Evolutionary conservation across 2,888 invertebrate species (phyloP).

Genomic region (Hemicrepidius hirtus): DNA sequence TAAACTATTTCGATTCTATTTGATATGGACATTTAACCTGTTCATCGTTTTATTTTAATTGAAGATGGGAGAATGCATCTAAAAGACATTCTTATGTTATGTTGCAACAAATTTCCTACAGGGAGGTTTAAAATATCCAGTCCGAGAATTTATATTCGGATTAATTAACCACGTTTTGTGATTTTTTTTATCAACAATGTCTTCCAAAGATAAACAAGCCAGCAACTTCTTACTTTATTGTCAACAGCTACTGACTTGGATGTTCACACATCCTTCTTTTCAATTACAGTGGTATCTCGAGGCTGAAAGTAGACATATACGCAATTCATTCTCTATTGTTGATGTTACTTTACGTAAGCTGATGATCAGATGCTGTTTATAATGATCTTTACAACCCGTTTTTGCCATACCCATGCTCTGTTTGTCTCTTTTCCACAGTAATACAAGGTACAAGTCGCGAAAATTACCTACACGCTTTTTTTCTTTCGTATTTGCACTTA

Average conservation of each 20-base stretch:
- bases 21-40: constrained; percentile 22
- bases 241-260: constrained; percentile 26
- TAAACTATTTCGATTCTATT: constrained; percentile 31
- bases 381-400: constrained; percentile 3
- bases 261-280: constrained; percentile 47
- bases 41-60: constrained; percentile 11
- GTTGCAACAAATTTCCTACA: too few species aligned
- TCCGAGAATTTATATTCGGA: too few species aligned
- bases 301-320: constrained; percentile 31
- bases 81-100: neutral
- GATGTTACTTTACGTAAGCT: constrained; percentile 30
- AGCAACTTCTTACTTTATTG: constrained; percentile 23
- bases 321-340: constrained; percentile 43
- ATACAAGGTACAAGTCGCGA: neutral
- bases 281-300: constrained; percentile 42
- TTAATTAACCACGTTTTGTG: too few species aligned
- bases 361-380: constrained; percentile 28
- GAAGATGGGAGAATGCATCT: neutral
- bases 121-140: too few species aligned
- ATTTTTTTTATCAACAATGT: too few species aligned
- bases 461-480: constrained; percentile 20
- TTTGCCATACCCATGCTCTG: neutral
- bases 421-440: neutral
- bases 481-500: neutral
- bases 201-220: neutral